Evolutionary conservation across 2,113 vertebrate species (phyloP).

Genomic region (Talpa occidentalis): DNA sequence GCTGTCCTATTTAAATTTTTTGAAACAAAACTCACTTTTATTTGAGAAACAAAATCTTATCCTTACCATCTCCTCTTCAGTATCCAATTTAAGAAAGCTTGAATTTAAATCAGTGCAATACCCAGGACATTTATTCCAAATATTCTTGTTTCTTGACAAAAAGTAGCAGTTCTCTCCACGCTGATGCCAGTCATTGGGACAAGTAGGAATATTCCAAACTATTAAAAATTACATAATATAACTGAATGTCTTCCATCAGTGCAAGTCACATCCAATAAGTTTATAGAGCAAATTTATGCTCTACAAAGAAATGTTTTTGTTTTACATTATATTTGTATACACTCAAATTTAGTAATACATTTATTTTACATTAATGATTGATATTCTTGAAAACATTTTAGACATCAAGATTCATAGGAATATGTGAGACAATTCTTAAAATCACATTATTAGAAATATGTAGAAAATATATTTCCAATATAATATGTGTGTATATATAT

Average conservation of each 20-base stretch:
- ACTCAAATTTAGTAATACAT: not conserved
- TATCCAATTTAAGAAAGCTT: not conserved
- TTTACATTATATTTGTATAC: not conserved
- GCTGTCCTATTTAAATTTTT: not conserved
- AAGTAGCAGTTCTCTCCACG: not conserved
- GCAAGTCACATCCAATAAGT: not conserved
- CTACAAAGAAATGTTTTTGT: not conserved
- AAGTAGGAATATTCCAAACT: not conserved
- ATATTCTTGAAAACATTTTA: not conserved
- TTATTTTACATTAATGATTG: not conserved
- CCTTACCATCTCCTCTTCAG: conserved; percentile 9
- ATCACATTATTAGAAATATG: not conserved
- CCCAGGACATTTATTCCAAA: not conserved
- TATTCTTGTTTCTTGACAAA: not conserved
- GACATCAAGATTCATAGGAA: not conserved
- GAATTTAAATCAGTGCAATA: not conserved
- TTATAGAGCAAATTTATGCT: not conserved
- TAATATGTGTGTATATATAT: too few species aligned
- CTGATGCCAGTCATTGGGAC: not conserved
- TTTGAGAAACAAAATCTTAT: not conserved
- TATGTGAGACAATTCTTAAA: not conserved
- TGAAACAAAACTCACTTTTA: not conserved
- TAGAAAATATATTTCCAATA: not conserved
- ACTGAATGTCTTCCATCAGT: not conserved
- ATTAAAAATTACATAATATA: not conserved